Conservation (phyloP, 1,140 invertebrate genomes). For the Drosophila repleta region DNA sequence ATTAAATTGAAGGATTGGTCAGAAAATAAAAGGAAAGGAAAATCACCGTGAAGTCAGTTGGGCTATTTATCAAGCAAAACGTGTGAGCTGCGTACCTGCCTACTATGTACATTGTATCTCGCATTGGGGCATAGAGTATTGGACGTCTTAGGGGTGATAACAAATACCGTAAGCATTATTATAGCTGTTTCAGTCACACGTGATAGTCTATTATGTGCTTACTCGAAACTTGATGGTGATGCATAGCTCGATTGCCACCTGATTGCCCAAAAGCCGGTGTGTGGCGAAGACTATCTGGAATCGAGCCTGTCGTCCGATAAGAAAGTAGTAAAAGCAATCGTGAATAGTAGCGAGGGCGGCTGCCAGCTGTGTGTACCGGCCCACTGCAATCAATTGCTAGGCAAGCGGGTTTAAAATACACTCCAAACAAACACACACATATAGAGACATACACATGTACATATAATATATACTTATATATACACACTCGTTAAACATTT, state of each 20-base stretch:
- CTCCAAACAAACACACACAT: background rate
- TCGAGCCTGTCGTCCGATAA: slow-evolving; percentile 18
- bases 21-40: no score
- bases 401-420: slow-evolving; percentile 22
- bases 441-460: background rate
- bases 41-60: no score
- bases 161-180: slow-evolving; percentile 8
- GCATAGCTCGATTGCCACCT: slow-evolving; percentile 12
- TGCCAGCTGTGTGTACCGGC: slow-evolving; percentile 19
- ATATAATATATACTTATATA: background rate
- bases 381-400: slow-evolving; percentile 11
- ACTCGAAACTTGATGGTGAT: slow-evolving; percentile 20
- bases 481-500: slow-evolving; percentile 5
- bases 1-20: no score
- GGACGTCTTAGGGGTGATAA: slow-evolving; percentile 21
- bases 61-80: background rate
- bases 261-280: slow-evolving; percentile 22
- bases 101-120: background rate
- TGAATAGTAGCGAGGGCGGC: slow-evolving; percentile 2
- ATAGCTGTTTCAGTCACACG: slow-evolving; percentile 21
- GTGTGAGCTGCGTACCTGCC: background rate
- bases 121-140: slow-evolving; percentile 7
- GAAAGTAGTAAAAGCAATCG: slow-evolving; percentile 30
- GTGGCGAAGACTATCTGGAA: slow-evolving; percentile 13
- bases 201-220: slow-evolving; percentile 21